Evolutionary conservation across 2,113 vertebrate genomes (phyloP).

Genomic region (Plecturocebus donacophilus): DNA sequence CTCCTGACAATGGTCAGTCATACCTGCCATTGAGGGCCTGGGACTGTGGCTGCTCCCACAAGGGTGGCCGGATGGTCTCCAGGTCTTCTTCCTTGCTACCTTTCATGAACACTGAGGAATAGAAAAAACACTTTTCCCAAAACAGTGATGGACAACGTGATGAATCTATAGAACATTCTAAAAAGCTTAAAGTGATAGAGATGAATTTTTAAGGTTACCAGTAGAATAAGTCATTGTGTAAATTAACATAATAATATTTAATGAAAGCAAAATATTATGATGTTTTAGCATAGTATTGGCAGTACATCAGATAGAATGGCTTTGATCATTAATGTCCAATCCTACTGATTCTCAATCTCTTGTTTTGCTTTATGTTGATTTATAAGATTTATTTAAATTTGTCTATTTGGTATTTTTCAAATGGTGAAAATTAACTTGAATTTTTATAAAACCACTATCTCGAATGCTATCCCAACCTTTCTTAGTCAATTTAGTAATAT

Average conservation of each 20-base stretch:
- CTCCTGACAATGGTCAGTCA: no score
- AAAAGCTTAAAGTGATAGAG: neutral
- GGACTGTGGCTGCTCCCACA: fast-evolving
- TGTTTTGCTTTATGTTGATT: neutral
- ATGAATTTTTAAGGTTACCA: neutral
- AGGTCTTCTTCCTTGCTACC: neutral
- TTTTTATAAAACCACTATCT: neutral
- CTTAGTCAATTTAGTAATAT: neutral
- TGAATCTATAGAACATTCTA: no score
- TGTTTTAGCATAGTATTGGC: neutral
- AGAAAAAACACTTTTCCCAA: neutral
- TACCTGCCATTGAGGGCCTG: fast-evolving
- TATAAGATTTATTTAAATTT: neutral
- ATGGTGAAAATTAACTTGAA: neutral
- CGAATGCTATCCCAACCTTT: neutral
- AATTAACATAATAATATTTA: neutral
- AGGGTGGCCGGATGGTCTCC: fast-evolving
- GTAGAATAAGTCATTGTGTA: no score
- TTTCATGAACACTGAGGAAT: fast-evolving
- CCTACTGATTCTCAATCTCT: neutral
- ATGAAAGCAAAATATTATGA: neutral
- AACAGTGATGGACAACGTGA: fast-evolving
- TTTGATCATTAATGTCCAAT: fast-evolving
- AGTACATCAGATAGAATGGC: neutral
- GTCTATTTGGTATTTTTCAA: neutral